A percentile compares a stretch with the other conserved stretches of the same genome.
phyloP scores from a whole-genome alignment of 2,888 invertebrate genomes.

The Caenorhabditis wallacei region DNA sequence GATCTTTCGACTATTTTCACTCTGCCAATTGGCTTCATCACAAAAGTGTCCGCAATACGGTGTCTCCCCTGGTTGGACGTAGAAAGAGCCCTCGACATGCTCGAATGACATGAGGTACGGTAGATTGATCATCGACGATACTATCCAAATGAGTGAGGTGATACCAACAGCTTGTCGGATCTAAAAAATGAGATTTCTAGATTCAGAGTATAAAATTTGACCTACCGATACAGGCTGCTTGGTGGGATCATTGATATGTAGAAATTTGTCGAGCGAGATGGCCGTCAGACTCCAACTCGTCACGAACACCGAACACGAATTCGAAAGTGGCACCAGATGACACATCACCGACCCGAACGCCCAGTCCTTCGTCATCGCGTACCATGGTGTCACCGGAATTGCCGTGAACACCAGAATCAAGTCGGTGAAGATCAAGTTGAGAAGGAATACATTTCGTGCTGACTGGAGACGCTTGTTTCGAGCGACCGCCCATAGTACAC shows the following conservation, averaged over 20 bases:
- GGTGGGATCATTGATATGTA: slow-evolving; percentile 83
- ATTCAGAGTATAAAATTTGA: not conserved
- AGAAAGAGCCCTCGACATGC: slow-evolving; percentile 83
- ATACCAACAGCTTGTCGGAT: slow-evolving; percentile 71
- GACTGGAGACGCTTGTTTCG: slow-evolving; percentile 81
- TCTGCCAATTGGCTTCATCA: slow-evolving; percentile 88
- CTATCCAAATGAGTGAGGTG: slow-evolving; percentile 80
- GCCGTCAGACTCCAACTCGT: slow-evolving; percentile 82
- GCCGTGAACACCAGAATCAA: slow-evolving; percentile 81
- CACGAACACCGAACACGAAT: slow-evolving; percentile 83
- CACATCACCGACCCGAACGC: slow-evolving; percentile 82
- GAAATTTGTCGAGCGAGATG: slow-evolving; percentile 82
- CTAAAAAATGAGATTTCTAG: slow-evolving; percentile 45
- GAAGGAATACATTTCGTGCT: slow-evolving; percentile 82
- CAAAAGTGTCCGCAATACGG: slow-evolving; percentile 85
- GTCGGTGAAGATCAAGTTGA: slow-evolving; percentile 82
- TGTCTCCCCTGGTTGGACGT: slow-evolving; percentile 65
- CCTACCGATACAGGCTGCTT: slow-evolving; percentile 79
- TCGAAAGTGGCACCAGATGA: slow-evolving; percentile 80
- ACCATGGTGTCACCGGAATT: slow-evolving; percentile 82
- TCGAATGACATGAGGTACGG: slow-evolving; percentile 82
- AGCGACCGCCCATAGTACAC: slow-evolving; percentile 80
- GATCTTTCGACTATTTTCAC: slow-evolving; percentile 88
- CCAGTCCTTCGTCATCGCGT: slow-evolving; percentile 82
- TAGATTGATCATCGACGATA: slow-evolving; percentile 80